These are phyloP conservation scores for Rhodinocichla rosea DNA, from an alignment of 2,113 vertebrate species.

Conservation along the genomic window DNA sequence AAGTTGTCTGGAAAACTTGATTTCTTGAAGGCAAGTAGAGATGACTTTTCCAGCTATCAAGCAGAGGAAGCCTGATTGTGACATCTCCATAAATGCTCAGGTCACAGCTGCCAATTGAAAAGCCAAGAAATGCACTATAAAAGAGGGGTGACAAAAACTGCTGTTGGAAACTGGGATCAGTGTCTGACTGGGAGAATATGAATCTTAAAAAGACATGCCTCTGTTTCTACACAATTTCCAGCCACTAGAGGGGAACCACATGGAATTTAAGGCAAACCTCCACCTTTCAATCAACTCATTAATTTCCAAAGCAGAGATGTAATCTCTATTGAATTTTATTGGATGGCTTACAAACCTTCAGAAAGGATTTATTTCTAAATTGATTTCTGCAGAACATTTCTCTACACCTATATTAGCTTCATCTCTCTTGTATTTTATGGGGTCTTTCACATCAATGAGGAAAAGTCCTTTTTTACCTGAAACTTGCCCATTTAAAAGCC, in stretches of 20 bases:
- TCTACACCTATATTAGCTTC: not conserved
- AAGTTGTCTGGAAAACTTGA: constrained; percentile 1
- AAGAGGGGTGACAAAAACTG: not conserved
- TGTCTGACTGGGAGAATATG: not conserved
- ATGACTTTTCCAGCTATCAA: constrained; percentile 16
- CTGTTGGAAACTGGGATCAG: not conserved
- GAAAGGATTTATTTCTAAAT: not conserved
- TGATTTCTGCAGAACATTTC: not conserved
- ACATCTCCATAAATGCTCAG: not conserved
- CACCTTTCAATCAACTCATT: not conserved
- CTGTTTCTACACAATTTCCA: not conserved
- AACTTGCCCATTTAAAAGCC: not conserved
- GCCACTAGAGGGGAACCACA: not conserved
- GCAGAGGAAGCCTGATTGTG: not conserved
- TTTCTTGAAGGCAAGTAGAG: not conserved
- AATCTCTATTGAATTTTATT: not conserved
- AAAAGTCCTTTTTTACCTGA: not conserved
- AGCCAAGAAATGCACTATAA: not conserved
- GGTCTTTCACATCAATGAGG: not conserved
- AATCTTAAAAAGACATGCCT: not conserved
- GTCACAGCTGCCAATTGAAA: not conserved
- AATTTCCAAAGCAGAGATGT: not conserved
- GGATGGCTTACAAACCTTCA: not conserved
- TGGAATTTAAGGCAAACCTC: not conserved
- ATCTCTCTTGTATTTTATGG: not conserved